Evolutionary conservation across 2,888 invertebrate species (phyloP).

Genomic region (Punctoribates punctum): DNA sequence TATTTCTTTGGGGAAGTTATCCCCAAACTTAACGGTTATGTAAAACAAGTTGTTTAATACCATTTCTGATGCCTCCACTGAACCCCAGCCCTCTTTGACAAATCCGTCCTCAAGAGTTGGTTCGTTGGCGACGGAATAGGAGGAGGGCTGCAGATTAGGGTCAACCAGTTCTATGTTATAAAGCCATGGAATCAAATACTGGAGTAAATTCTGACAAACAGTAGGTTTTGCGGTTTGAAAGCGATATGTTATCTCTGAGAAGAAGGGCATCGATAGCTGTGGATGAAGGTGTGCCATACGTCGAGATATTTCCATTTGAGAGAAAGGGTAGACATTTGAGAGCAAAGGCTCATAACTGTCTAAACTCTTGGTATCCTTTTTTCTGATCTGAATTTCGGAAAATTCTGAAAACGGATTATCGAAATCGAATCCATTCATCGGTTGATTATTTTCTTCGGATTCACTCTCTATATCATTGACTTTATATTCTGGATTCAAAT

Average conservation of each 20-base stretch:
- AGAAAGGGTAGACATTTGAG: slow-evolving; percentile 62
- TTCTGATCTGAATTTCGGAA: slow-evolving; percentile 32
- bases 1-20: slow-evolving; percentile 90
- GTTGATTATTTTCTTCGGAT: slow-evolving; percentile 39
- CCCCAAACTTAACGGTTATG: slow-evolving; percentile 95
- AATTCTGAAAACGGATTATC: slow-evolving; percentile 7
- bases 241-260: slow-evolving; percentile 95
- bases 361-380: slow-evolving; percentile 27
- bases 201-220: slow-evolving; percentile 81
- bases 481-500: not conserved
- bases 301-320: slow-evolving; percentile 84
- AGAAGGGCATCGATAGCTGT: slow-evolving; percentile 98
- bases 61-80: slow-evolving; percentile 99
- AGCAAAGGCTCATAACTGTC: slow-evolving; percentile 46
- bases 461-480: not conserved
- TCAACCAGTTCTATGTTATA: slow-evolving; percentile 98
- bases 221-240: slow-evolving; percentile 93
- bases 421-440: not conserved
- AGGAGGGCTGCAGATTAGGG: slow-evolving; percentile 63
- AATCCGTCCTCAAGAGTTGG: slow-evolving; percentile 2
- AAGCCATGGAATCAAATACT: slow-evolving; percentile 93
- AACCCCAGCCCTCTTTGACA: slow-evolving; percentile 82
- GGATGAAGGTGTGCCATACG: slow-evolving; percentile 92
- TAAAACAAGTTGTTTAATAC: slow-evolving; percentile 97
- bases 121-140: slow-evolving; percentile 1